Evolutionary conservation across 2,797 vertebrate genomes (phyloP), one percentile per base, ranked within the genome.

Genomic region (Orientallactaga sibirica): DNA sequence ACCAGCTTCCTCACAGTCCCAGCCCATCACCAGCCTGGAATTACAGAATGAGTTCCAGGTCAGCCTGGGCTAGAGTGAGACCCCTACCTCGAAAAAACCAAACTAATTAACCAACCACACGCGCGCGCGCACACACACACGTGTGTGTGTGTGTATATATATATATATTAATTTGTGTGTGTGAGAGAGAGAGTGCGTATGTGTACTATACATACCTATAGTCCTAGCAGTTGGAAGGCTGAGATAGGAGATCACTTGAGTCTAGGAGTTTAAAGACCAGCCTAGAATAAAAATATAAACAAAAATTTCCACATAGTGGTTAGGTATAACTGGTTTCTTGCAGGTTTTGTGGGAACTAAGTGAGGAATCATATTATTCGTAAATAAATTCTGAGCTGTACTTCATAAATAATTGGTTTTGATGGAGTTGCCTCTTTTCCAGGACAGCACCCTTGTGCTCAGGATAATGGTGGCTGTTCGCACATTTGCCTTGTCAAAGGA

Each of bases 401-500:
- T 81, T 95, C n/a, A 20, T 80, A 71, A 75, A 33, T 86, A 78
- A 88, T 67, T 92, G 55, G 85, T 86, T 96, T 83, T 93, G 22
- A 86, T 61, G 62, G 55, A 58, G 15, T 70, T 73, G 2, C 86
- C 15, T 6, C 67, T 48, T 64, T 48, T 78, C 22, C 97, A 99
- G 99, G 98, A 96, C 99, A 99, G 80, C 99, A 99, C 86, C 99
- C 99, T 0, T 99, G 99, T 81, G 99, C 99, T 43, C 99, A 99
- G 97, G 99, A 99, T 80, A 99, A 99, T 0, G 99, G 99, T 41
- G 99, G 99, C 97, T 99, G 99, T 97, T 99, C 99, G 0, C 99
- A 99, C 98, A 99, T 99, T 95, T 99, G 99, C 97, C 99, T 99
- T 2, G 99, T 99, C 78, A 99, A 99, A 95, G 99, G 99, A 0